phyloP scores from a whole-genome alignment of 2,113 vertebrate species.

The Pituophis catenifer region DNA sequence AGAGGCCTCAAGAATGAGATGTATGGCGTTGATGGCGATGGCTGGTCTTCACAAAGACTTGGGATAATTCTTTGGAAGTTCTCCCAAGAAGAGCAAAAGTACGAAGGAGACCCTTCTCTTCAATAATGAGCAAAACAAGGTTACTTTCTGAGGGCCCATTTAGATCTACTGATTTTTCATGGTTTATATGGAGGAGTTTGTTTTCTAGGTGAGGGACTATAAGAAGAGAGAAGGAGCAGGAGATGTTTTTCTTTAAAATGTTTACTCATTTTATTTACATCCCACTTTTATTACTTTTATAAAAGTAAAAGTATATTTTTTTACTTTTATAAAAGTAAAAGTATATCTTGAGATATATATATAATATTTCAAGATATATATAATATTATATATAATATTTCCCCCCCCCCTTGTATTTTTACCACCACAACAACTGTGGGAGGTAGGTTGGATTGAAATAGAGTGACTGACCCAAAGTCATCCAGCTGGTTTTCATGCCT shows the following conservation, averaged over 20 bases:
- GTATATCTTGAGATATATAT: no score
- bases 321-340: no score
- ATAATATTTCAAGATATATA: background rate
- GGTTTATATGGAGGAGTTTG: background rate
- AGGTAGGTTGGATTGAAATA: no score
- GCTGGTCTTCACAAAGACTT: slow-evolving; percentile 58
- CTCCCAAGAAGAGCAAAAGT: slow-evolving; percentile 61
- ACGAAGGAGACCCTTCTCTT: slow-evolving; percentile 53
- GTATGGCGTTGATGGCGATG: slow-evolving; percentile 59
- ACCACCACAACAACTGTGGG: no score
- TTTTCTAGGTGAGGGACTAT: background rate
- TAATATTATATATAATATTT: background rate
- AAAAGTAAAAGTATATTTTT: no score
- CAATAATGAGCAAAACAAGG: slow-evolving; percentile 44
- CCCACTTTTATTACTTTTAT: background rate
- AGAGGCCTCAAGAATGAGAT: slow-evolving; percentile 51
- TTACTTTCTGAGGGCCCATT: background rate
- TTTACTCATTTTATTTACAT: background rate
- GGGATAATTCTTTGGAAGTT: slow-evolving; percentile 47
- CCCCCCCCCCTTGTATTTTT: no score
- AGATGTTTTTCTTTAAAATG: no score
- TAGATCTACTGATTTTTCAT: background rate
- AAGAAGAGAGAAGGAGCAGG: no score
- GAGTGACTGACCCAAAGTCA: no score
- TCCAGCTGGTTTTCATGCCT: no score